Conservation (phyloP, 92 coral and sea anemone genomes). For the Epizoanthus illoricatus region DNA sequence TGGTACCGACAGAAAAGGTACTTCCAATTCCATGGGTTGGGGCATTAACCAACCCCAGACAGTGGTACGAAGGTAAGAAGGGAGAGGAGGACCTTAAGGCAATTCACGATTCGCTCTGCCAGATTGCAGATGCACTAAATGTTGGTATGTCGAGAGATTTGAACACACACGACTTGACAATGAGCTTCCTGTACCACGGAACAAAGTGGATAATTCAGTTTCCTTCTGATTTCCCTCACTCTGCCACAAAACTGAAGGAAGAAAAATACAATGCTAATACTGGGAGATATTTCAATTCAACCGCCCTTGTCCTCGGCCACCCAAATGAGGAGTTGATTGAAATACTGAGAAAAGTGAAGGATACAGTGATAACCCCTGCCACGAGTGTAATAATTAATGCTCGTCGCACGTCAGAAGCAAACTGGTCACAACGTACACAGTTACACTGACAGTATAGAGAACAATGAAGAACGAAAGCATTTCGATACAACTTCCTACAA, state of each 20-base stretch:
- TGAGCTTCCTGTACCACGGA: background rate
- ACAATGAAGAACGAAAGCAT: too few species aligned
- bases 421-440: too few species aligned
- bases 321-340: background rate
- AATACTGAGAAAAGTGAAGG: background rate
- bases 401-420: too few species aligned
- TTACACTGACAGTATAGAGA: too few species aligned
- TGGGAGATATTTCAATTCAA: background rate
- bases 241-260: background rate
- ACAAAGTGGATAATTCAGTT: background rate
- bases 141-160: slow-evolving; percentile 1
- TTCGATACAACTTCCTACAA: too few species aligned
- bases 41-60: background rate
- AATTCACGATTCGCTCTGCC: background rate
- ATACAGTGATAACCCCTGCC: background rate
- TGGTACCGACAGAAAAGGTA: too few species aligned
- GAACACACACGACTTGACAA: background rate
- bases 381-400: background rate
- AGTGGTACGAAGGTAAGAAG: slow-evolving; percentile 10
- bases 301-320: background rate
- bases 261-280: background rate
- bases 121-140: background rate
- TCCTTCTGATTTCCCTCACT: background rate
- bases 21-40: too few species aligned
- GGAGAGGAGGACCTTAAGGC: background rate